A percentile compares a stretch with the other conserved stretches of the same genome.
These are phyloP conservation scores for Sympetrum striolatum DNA, from an alignment of 2,888 invertebrate genomes.

Conservation along the genomic window DNA sequence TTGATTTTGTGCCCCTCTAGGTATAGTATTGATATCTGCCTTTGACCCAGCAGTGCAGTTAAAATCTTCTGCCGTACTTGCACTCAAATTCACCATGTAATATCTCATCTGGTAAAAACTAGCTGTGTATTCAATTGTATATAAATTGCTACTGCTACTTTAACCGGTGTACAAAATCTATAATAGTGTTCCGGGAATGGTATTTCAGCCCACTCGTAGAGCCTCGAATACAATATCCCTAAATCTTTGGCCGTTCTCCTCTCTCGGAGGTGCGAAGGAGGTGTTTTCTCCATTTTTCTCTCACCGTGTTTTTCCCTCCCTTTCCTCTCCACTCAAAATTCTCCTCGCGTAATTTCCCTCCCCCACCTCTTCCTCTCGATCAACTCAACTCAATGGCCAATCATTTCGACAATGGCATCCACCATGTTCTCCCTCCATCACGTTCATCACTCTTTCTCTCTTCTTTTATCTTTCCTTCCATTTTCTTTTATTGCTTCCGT, in stretches of 20 bases:
- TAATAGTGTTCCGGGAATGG: too few species aligned
- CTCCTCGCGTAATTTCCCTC: background rate
- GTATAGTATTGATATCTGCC: too few species aligned
- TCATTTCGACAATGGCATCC: constrained; percentile 13
- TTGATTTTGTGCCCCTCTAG: too few species aligned
- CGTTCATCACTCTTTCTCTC: background rate
- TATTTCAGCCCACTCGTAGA: too few species aligned
- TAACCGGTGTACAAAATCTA: too few species aligned
- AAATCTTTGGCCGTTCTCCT: background rate
- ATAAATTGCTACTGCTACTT: too few species aligned
- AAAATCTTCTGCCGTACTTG: too few species aligned
- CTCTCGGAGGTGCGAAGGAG: background rate
- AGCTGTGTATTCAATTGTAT: too few species aligned
- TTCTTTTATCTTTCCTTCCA: background rate
- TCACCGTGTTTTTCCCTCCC: background rate
- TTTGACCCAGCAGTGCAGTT: too few species aligned
- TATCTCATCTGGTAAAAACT: too few species aligned
- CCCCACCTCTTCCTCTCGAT: background rate
- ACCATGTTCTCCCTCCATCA: background rate
- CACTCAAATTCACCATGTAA: too few species aligned
- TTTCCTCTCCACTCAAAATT: background rate
- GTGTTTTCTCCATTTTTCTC: background rate
- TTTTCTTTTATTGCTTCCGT: background rate
- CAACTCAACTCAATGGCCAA: constrained; percentile 26
- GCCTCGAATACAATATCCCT: too few species aligned